Percentiles rank a stretch among this genome's conserved stretches.
These are phyloP conservation scores for Dromiciops gliroides DNA, from an alignment of 2,113 vertebrate genomes.

Conservation along the genomic window DNA sequence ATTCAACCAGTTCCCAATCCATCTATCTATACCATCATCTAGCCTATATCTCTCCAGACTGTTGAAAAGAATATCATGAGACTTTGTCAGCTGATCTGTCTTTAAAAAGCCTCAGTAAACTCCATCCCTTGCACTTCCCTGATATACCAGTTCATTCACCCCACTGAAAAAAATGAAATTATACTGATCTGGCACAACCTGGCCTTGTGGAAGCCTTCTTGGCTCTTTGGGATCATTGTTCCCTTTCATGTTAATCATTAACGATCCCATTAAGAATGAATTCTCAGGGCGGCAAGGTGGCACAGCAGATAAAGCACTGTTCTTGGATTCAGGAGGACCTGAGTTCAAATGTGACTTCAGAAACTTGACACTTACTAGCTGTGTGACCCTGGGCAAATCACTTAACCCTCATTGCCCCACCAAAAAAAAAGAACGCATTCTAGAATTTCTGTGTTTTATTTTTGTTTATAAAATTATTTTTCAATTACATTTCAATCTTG, in stretches of 20 bases:
- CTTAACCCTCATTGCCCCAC: no score
- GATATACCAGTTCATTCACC: background rate
- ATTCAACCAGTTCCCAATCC: background rate
- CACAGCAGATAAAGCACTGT: no score
- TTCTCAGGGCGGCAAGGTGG: background rate
- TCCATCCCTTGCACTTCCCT: background rate
- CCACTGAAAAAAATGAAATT: background rate
- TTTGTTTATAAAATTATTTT: background rate
- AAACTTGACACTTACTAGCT: no score
- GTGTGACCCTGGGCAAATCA: no score
- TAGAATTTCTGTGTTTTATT: background rate
- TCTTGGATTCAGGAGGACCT: no score
- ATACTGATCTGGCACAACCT: background rate
- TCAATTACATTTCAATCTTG: no score
- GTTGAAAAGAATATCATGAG: background rate
- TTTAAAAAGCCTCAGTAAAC: background rate
- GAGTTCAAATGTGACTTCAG: no score
- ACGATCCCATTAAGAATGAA: background rate
- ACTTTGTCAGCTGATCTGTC: background rate
- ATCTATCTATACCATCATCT: background rate
- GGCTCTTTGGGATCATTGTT: background rate
- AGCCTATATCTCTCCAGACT: background rate
- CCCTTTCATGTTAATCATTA: background rate
- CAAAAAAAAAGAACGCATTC: no score
- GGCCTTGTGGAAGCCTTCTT: background rate